Evolutionary conservation across 2,113 vertebrate species (phyloP).

Genomic region (Rhinoderma darwinii): DNA sequence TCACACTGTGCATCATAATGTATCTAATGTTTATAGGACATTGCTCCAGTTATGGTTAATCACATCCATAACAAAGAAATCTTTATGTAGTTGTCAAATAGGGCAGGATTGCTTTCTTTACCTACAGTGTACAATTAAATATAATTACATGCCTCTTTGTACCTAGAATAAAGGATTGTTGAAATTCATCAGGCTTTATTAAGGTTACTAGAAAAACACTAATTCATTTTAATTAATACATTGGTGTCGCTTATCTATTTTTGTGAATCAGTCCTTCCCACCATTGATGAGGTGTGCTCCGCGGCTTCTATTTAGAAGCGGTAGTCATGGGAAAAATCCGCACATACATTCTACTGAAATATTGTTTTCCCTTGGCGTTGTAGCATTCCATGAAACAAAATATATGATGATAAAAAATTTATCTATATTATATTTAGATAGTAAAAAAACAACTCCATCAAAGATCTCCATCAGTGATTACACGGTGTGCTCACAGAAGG

Average conservation of each 20-base stretch:
- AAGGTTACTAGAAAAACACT: constrained; percentile 48
- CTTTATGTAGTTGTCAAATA: constrained; percentile 29
- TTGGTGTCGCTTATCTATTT: constrained; percentile 16
- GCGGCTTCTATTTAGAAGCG: neutral
- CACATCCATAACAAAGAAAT: constrained; percentile 48
- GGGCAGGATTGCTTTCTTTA: constrained; percentile 56
- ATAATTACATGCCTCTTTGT: constrained; percentile 54
- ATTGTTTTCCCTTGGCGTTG: neutral
- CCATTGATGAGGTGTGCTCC: neutral
- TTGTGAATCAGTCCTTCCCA: neutral
- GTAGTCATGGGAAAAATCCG: neutral
- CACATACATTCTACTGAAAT: neutral
- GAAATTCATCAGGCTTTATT: constrained; percentile 49
- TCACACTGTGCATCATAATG: neutral
- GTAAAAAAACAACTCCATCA: neutral
- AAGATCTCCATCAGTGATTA: neutral
- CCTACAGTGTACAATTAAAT: constrained; percentile 57
- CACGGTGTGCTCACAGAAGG: neutral
- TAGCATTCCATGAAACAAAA: neutral
- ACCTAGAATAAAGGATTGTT: constrained; percentile 49
- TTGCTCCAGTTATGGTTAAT: constrained; percentile 32
- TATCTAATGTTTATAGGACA: constrained; percentile 10
- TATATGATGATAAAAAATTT: neutral
- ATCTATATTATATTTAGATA: neutral
- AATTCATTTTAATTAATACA: constrained; percentile 54